These are phyloP conservation scores for Pseudopodoces humilis DNA, from an alignment of 2,113 vertebrate genomes.

Conservation along the genomic window DNA sequence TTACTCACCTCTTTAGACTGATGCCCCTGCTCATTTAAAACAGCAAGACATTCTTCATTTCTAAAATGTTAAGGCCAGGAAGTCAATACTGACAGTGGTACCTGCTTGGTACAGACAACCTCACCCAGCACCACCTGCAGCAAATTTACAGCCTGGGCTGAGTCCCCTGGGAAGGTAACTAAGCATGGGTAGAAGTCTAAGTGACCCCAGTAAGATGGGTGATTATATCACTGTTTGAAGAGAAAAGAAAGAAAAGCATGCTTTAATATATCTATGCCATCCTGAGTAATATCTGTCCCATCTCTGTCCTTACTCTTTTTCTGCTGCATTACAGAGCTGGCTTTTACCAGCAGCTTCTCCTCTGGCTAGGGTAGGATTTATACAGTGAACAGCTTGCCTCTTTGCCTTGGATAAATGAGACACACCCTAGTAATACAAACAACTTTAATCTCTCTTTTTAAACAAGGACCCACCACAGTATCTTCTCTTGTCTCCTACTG, in stretches of 20 bases:
- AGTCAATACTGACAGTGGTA: neutral
- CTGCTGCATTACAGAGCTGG: neutral
- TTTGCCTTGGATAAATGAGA: neutral
- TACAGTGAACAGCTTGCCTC: neutral
- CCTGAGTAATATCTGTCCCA: neutral
- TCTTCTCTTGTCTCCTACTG: neutral
- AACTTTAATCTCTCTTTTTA: neutral
- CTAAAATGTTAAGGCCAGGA: neutral
- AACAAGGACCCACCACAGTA: rapidly evolving
- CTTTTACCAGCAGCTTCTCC: neutral
- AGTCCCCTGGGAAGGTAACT: neutral
- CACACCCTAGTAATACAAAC: neutral
- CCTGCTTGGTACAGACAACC: neutral
- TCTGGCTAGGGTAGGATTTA: neutral
- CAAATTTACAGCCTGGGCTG: neutral
- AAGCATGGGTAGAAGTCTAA: neutral
- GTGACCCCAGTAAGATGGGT: neutral
- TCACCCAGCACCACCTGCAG: neutral
- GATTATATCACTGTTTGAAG: neutral
- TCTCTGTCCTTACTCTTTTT: neutral
- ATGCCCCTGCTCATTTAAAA: neutral
- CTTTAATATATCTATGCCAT: neutral
- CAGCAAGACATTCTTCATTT: neutral
- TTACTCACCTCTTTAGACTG: neutral
- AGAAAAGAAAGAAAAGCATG: neutral